Evolutionary conservation across 1,140 invertebrate species (phyloP).

Genomic region (Phortica variegata): DNA sequence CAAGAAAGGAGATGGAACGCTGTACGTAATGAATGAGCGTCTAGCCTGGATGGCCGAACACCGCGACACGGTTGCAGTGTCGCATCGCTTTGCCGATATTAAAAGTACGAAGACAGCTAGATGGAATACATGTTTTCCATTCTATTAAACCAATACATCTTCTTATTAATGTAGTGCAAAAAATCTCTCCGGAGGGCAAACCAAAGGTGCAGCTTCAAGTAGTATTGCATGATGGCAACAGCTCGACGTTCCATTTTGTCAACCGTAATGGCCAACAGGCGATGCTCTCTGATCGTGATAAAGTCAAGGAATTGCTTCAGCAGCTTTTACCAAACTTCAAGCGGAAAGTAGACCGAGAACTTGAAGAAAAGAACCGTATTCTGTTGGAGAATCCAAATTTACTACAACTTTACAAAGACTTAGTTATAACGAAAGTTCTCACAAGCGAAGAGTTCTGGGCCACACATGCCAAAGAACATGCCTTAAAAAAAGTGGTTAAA

Average conservation of each 20-base stretch:
- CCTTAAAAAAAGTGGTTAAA: constrained; percentile 68
- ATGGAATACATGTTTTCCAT: neutral
- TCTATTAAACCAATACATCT: constrained; percentile 7
- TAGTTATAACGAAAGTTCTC: constrained; percentile 92
- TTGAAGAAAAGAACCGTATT: constrained; percentile 85
- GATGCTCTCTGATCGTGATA: constrained; percentile 87
- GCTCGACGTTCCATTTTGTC: constrained; percentile 97
- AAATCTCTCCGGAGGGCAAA: constrained; percentile 97
- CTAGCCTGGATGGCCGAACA: constrained; percentile 95
- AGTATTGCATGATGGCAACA: constrained; percentile 88
- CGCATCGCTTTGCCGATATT: constrained; percentile 93
- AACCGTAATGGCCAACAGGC: constrained; percentile 79
- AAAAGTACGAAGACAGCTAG: constrained; percentile 88
- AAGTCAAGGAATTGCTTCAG: constrained; percentile 90
- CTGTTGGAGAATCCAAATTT: constrained; percentile 81
- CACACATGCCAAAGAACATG: constrained; percentile 79
- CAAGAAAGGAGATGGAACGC: constrained; percentile 93
- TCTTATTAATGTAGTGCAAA: constrained; percentile 76
- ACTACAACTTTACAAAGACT: constrained; percentile 85
- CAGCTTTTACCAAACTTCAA: constrained; percentile 94
- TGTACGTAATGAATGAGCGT: constrained; percentile 94
- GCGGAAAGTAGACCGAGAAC: constrained; percentile 88
- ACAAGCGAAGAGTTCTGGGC: constrained; percentile 96
- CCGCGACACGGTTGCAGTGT: constrained; percentile 85
- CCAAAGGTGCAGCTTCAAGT: constrained; percentile 98